Evolutionary conservation across 2,888 invertebrate genomes (phyloP), one percentile per base, ranked within the genome.

Genomic region (Alloscopus bannaensis): DNA sequence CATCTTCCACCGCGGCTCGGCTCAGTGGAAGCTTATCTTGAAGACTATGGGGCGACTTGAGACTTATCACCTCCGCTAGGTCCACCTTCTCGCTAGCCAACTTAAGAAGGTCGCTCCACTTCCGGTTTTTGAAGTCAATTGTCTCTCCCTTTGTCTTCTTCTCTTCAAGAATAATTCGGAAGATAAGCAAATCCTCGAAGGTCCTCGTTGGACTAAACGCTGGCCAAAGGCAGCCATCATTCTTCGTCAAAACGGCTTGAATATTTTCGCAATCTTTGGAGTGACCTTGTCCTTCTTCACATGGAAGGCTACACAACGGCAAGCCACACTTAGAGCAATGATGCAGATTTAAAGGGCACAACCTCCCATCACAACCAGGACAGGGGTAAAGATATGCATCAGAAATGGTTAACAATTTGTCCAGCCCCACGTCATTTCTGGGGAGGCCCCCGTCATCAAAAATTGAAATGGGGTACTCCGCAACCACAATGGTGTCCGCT

Each of bases 281-380:
- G 28, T 18, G 73, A 20, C n/a, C 26, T 16, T 18, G 13, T 11
- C 31, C n/a, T 13, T n/a, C 22, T 28, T 69, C 42, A 36, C 77
- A 77, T 3, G 4, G 4, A 1, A 8, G 13, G 26, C 40, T 26
- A 29, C 78, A 78, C 1, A 78, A n/a, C 4, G 78, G 78, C 1
- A 78, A n/a, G 20, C 71, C 65, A 65, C 78, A 78, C 28, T 71
- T 55, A 3, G 70, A 57, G 28, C 78, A 78, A 0, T 6, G 8
- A 24, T 60, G 29, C 18, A 18, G 18, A 8, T 8, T 62, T 36
- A 0, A 28, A 18, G 3, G n/a, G 24, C 3, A 26, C 26, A 24
- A 78, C 26, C 45, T 69, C 2, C 57, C 78, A 11, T 57, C 59
- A 50, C 78, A 78, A 0, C 65, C 70, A n/a, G 70, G 64, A 47